These are phyloP conservation scores for Pachliopta kotzebuea DNA, from an alignment of 2,888 invertebrate species.

Conservation along the genomic window DNA sequence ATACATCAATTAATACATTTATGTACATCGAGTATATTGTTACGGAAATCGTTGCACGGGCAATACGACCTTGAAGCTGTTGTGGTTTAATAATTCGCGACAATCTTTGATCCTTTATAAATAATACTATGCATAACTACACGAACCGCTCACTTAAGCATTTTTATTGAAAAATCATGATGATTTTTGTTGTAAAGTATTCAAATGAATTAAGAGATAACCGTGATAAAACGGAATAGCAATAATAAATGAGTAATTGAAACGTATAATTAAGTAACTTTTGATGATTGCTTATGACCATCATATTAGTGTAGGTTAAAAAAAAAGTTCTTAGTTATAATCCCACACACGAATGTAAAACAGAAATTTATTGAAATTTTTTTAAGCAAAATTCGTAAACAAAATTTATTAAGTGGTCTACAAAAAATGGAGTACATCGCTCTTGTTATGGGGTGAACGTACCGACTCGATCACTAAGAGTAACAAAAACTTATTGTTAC, in stretches of 20 bases:
- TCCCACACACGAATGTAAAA: no score
- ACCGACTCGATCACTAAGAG: not conserved
- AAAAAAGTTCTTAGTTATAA: no score
- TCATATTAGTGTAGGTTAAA: no score
- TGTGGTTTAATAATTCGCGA: constrained; percentile 45
- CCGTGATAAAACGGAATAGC: not conserved
- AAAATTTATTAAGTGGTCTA: not conserved
- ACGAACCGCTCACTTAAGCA: not conserved
- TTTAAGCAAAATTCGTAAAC: not conserved
- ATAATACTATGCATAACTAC: constrained; percentile 1
- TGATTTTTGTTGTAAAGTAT: not conserved
- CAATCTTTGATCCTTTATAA: constrained; percentile 5
- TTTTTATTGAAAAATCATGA: not conserved
- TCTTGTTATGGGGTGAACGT: not conserved
- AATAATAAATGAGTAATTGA: not conserved
- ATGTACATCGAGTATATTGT: constrained; percentile 43
- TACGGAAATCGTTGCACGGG: constrained; percentile 62
- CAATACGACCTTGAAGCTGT: constrained; percentile 54
- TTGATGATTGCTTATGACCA: no score
- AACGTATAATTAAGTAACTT: not conserved
- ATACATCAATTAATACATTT: constrained; percentile 12
- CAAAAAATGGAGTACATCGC: not conserved
- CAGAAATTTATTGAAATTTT: not conserved
- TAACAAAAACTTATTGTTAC: not conserved
- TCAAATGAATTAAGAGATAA: not conserved